These are phyloP conservation scores for Eupsittula cactorum DNA, from an alignment of 2,113 vertebrate genomes.

Conservation along the genomic window DNA sequence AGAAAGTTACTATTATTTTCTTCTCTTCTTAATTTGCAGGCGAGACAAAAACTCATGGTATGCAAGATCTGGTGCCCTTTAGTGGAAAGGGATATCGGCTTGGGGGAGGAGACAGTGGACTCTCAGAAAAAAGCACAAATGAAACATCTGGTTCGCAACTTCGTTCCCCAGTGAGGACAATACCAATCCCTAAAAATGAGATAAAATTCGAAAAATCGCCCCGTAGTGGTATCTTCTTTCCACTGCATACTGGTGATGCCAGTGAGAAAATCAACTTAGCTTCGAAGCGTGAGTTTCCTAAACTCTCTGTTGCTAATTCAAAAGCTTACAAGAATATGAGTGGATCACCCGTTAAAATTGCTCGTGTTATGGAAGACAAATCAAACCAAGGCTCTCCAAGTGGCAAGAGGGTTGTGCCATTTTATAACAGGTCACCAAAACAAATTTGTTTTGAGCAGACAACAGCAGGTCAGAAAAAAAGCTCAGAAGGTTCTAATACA, in stretches of 20 bases:
- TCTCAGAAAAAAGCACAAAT: conserved; percentile 5
- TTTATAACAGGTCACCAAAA: not conserved
- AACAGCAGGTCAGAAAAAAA: not conserved
- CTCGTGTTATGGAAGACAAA: not conserved
- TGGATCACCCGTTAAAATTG: conserved; percentile 78
- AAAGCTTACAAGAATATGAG: conserved; percentile 76
- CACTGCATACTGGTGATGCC: not conserved
- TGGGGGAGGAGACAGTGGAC: conserved; percentile 61
- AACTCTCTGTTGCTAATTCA: conserved; percentile 74
- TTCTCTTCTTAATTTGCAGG: conserved; percentile 60
- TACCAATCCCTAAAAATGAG: conserved; percentile 13
- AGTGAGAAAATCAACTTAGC: not conserved
- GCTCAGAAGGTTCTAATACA: not conserved
- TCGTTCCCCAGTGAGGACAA: not conserved
- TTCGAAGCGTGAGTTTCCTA: conserved; percentile 53
- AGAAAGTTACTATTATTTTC: not conserved
- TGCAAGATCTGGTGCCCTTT: conserved; percentile 80
- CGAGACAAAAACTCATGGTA: conserved; percentile 55
- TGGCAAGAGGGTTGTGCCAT: not conserved
- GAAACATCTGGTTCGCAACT: not conserved
- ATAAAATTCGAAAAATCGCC: conserved; percentile 16
- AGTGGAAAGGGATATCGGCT: conserved; percentile 87
- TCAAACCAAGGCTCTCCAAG: not conserved
- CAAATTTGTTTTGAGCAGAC: not conserved
- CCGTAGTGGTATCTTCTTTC: not conserved